Evolutionary conservation across 2,113 vertebrate genomes (phyloP).

Genomic region (Actinemys pallida): DNA sequence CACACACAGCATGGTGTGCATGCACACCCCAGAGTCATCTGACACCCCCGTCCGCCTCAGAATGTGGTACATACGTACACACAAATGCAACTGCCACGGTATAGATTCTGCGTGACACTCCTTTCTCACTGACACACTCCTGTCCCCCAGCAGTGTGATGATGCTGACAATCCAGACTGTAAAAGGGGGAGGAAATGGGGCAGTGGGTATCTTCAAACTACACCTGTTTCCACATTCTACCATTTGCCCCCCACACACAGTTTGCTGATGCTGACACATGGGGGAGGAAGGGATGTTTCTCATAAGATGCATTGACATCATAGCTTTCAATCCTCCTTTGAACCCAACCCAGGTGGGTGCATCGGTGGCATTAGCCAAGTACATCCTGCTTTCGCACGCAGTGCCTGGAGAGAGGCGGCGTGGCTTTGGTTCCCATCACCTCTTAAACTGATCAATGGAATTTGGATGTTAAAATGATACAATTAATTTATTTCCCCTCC

Average conservation of each 20-base stretch:
- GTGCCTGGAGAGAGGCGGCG: background rate
- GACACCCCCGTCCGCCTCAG: background rate
- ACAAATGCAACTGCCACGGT: background rate
- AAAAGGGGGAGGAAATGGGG: background rate
- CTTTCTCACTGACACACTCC: background rate
- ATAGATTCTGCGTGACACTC: background rate
- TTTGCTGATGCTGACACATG: background rate
- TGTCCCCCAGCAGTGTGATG: background rate
- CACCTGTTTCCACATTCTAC: background rate
- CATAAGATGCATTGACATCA: background rate
- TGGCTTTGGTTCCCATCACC: constrained; percentile 29
- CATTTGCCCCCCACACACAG: background rate
- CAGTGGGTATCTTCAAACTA: background rate
- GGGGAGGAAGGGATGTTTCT: background rate
- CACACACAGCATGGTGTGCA: background rate
- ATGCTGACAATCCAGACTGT: background rate
- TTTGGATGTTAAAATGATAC: constrained; percentile 43
- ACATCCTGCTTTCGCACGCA: fast-evolving
- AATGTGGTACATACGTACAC: background rate
- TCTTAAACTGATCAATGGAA: constrained; percentile 55
- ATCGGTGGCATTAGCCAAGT: fast-evolving
- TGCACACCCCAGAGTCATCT: background rate
- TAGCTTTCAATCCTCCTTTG: background rate
- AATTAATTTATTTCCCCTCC: constrained; percentile 41
- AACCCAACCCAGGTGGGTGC: background rate